Evolutionary conservation across 2,797 vertebrate genomes (phyloP).

Genomic region (Lepus oiostolus): DNA sequence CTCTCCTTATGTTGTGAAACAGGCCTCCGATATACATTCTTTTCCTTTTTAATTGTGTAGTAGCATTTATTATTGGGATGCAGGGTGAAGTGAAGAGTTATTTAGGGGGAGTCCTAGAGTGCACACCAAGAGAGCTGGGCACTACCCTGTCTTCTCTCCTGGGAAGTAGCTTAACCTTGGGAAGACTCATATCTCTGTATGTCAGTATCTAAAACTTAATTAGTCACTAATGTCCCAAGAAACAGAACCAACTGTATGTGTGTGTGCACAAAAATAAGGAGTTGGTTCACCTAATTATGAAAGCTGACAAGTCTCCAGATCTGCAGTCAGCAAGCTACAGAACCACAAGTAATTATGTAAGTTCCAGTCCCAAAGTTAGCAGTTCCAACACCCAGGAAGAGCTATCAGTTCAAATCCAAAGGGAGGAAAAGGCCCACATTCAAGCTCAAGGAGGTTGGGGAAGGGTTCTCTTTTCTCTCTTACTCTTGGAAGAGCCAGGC

Average conservation of each 20-base stretch:
- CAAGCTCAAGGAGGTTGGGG: neutral
- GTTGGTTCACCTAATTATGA: neutral
- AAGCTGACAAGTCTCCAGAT: neutral
- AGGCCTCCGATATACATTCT: neutral
- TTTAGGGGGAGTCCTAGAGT: neutral
- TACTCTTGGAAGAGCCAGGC: neutral
- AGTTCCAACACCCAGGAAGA: neutral
- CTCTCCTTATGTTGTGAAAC: neutral
- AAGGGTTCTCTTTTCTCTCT: neutral
- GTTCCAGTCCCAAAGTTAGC: neutral
- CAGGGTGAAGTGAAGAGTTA: neutral
- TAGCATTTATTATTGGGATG: neutral
- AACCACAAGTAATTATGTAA: fast-evolving
- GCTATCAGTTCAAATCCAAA: neutral
- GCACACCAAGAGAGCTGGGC: neutral
- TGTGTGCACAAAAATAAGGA: neutral
- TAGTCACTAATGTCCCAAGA: neutral
- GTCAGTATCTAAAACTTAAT: neutral
- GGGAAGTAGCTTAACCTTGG: neutral
- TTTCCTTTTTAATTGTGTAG: neutral
- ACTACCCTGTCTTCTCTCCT: neutral
- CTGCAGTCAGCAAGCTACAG: neutral
- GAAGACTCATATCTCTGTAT: neutral
- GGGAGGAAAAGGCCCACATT: neutral
- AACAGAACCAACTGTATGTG: neutral